phyloP scores from a whole-genome alignment of 2,797 vertebrate genomes.

The Furcifer pardalis region DNA sequence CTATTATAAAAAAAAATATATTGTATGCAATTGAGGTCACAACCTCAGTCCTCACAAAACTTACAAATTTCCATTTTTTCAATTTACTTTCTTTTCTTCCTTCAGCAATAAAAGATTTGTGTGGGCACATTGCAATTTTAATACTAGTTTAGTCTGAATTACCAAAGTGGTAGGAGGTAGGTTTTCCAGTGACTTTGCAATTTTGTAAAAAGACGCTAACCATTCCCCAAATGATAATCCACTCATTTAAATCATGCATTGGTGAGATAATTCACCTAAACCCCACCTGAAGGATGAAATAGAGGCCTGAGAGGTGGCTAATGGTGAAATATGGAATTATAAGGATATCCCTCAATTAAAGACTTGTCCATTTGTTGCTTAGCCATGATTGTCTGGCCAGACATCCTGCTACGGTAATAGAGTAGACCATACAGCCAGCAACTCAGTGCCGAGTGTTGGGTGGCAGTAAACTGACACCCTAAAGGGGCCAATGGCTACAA shows the following conservation, averaged over 20 bases:
- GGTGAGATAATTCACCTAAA: neutral
- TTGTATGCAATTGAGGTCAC: slow-evolving; percentile 63
- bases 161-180: slow-evolving; percentile 19
- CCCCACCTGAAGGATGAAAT: slow-evolving; percentile 36
- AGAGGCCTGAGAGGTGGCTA: neutral
- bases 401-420: too few species aligned
- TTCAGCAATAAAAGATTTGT: slow-evolving; percentile 32
- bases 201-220: slow-evolving; percentile 13
- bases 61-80: slow-evolving; percentile 59
- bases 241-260: neutral
- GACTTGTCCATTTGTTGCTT: neutral
- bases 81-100: slow-evolving; percentile 49
- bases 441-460: too few species aligned
- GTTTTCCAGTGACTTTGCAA: slow-evolving; percentile 22
- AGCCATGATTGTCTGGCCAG: too few species aligned
- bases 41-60: slow-evolving; percentile 55
- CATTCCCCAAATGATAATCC: neutral
- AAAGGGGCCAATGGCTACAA: too few species aligned
- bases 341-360: neutral
- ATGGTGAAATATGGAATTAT: neutral
- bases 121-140: slow-evolving; percentile 44
- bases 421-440: too few species aligned
- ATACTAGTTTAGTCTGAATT: slow-evolving; percentile 45
- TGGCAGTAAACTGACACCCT: too few species aligned
- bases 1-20: slow-evolving; percentile 55